These are phyloP conservation scores for Pomatorhinus ruficollis DNA, from an alignment of 2,113 vertebrate species.

Conservation along the genomic window DNA sequence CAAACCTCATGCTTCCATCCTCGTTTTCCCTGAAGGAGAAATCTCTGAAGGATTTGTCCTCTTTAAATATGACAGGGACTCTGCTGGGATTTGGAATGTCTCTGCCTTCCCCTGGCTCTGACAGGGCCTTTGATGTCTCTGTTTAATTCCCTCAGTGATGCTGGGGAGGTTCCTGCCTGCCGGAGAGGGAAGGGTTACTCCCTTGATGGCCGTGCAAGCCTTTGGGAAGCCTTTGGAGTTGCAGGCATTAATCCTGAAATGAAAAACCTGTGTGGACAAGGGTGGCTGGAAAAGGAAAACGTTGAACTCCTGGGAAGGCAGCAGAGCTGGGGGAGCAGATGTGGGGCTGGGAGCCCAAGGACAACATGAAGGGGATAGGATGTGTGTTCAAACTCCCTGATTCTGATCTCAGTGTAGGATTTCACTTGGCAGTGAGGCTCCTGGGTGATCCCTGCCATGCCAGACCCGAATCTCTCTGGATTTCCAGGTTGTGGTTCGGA, in stretches of 20 bases:
- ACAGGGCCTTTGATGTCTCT: constrained; percentile 31
- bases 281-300: constrained; percentile 20
- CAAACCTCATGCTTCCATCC: neutral
- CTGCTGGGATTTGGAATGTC: neutral
- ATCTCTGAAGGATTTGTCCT: neutral
- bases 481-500: neutral
- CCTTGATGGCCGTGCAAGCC: neutral
- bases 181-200: neutral
- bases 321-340: neutral
- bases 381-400: neutral
- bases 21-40: neutral
- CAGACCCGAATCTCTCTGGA: neutral
- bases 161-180: neutral
- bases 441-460: neutral
- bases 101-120: constrained; percentile 1
- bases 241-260: constrained; percentile 2
- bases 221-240: constrained; percentile 3
- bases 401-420: neutral
- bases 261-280: neutral
- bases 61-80: neutral
- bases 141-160: constrained; percentile 14
- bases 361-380: neutral
- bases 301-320: neutral
- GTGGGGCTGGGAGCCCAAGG: neutral
- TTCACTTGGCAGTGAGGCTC: neutral